These are phyloP conservation scores for Manis crassicaudata DNA, from an alignment of 2,797 vertebrate species.

Conservation along the genomic window DNA sequence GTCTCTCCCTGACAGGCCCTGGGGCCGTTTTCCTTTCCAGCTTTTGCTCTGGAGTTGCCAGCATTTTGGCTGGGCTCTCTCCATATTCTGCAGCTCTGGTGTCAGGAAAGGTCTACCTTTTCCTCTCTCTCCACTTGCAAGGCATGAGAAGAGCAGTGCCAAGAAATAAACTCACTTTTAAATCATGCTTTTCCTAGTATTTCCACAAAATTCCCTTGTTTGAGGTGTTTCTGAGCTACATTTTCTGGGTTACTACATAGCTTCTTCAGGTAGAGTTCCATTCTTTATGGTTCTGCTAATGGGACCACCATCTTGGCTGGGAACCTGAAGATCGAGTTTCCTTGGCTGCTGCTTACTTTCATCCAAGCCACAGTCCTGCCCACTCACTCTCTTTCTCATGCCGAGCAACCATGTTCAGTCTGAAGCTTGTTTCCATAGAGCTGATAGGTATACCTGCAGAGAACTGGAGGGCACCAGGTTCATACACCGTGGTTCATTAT, in stretches of 20 bases:
- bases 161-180: background rate
- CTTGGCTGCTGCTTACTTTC: background rate
- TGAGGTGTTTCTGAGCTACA: background rate
- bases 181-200: background rate
- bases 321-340: background rate
- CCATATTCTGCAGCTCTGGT: background rate
- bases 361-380: background rate
- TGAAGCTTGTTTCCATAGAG: background rate
- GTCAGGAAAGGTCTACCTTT: background rate
- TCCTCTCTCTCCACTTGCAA: background rate
- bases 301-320: background rate
- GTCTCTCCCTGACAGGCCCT: background rate
- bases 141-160: background rate
- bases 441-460: background rate
- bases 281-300: background rate
- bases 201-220: background rate
- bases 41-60: constrained; percentile 34
- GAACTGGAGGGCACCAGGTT: background rate
- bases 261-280: background rate
- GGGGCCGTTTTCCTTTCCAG: background rate
- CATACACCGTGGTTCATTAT: background rate
- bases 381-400: background rate
- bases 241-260: background rate
- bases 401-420: background rate
- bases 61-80: background rate